Evolutionary conservation across 2,888 invertebrate species (phyloP), one percentile per base, ranked within the genome.

Genomic region (Maniola hyperantus): DNA sequence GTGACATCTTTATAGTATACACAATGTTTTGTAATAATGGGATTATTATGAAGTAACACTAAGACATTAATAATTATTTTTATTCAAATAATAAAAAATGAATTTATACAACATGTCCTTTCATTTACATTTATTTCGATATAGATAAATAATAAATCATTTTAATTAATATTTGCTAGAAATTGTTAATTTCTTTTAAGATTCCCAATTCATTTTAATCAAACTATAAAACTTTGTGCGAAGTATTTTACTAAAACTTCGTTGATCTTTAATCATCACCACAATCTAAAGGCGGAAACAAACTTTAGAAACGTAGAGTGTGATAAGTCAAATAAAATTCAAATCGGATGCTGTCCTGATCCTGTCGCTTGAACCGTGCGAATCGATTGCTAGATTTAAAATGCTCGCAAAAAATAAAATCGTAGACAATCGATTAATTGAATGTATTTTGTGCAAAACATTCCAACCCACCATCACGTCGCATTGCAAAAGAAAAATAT

Each of bases 51-150:
- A 60, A 66, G 34, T 46, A 36, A 58, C 34, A 42, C n/a, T 18
- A 34, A 51, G 44, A 7, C n/a, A 36, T 46, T 64, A 60, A 54
- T 53, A 54, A 60, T 64, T 48, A 64, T 53, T 68, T 66, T 70
- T 64, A 71, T 63, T 69, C 50, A 55, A 78, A 83, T 83, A 84
- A 26, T 26, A 26, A 85, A 81, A 87, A 87, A 87, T 74, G 80
- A 83, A 83, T 85, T 85, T 87, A 79, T 85, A 88, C 87, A 89
- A 81, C 84, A 74, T 73, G 8, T 39, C 36, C 34, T 34, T 70
- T 69, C 71, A 64, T 64, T 68, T 66, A 62, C 58, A 53, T 55
- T 63, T 44, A 59, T 60, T 69, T 46, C 44, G 5, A 10, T 46
- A 59, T 46, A 46, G 20, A 39, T 20, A 57, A 57, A 57, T 20